These are phyloP conservation scores for Drosophila repletoides DNA, from an alignment of 1,140 invertebrate species.

Conservation along the genomic window DNA sequence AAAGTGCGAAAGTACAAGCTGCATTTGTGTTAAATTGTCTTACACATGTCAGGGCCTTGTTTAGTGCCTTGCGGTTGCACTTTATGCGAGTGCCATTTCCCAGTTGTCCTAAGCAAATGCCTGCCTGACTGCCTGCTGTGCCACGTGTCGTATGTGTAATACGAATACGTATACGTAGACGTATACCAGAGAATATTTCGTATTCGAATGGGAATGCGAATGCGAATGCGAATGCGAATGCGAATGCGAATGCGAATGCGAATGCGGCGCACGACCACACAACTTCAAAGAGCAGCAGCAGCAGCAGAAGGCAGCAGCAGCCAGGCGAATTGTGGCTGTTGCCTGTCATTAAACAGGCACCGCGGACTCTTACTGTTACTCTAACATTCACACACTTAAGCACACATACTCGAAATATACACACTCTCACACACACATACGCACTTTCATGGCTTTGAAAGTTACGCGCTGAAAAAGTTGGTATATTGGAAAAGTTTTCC, in stretches of 20 bases:
- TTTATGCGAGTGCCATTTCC: background rate
- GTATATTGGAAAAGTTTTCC: slow-evolving; percentile 81
- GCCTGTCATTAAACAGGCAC: slow-evolving; percentile 67
- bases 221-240: too few relatives aligned
- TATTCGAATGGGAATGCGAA: too few relatives aligned
- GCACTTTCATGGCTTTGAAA: slow-evolving; percentile 45
- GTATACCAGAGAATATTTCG: too few relatives aligned
- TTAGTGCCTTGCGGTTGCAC: too few relatives aligned
- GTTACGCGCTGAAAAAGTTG: slow-evolving; percentile 66
- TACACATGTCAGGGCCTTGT: slow-evolving; percentile 2
- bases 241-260: slow-evolving; percentile 1
- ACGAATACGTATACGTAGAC: too few relatives aligned
- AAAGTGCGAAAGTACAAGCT: background rate
- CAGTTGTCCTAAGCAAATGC: background rate
- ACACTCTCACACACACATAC: slow-evolving; percentile 1
- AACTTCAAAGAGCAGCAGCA: slow-evolving; percentile 63
- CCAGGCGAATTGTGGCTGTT: slow-evolving; percentile 46
- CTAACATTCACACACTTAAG: slow-evolving; percentile 6
- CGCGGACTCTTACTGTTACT: slow-evolving; percentile 2
- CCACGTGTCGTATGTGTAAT: slow-evolving; percentile 62
- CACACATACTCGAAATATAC: slow-evolving; percentile 19
- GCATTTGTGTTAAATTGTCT: slow-evolving; percentile 14
- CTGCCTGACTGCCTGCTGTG: too few relatives aligned
- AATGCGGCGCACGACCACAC: slow-evolving; percentile 34
- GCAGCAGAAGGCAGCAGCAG: slow-evolving; percentile 37